phyloP scores from a whole-genome alignment of 2,797 vertebrate genomes.

The Acrocephalus scirpaceus region DNA sequence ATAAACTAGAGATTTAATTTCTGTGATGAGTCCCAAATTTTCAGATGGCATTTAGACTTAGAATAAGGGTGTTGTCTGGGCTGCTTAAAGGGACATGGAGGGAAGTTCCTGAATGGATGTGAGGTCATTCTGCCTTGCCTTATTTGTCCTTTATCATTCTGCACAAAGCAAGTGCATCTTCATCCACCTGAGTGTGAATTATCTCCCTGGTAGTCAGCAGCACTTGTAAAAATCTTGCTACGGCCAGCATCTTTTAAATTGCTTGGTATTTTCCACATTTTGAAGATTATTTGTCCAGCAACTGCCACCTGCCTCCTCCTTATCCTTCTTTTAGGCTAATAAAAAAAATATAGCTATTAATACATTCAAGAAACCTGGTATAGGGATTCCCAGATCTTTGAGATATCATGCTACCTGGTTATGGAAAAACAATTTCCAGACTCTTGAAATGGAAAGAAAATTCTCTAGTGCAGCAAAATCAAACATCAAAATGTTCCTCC shows the following conservation, averaged over 20 bases:
- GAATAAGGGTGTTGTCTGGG: background rate
- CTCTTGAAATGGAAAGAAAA: background rate
- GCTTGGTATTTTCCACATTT: background rate
- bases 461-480: background rate
- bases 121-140: background rate
- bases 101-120: background rate
- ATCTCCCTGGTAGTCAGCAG: background rate
- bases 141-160: background rate
- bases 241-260: constrained; percentile 1
- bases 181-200: background rate
- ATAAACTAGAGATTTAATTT: background rate
- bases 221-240: background rate
- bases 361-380: background rate
- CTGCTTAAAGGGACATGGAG: background rate
- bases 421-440: background rate
- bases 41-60: background rate
- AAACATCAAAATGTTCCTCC: background rate
- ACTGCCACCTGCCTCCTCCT: background rate
- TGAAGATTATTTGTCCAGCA: background rate
- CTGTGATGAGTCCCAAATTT: background rate
- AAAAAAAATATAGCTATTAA: background rate
- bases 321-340: background rate
- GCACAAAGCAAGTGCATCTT: background rate
- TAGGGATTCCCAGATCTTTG: background rate
- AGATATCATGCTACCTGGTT: background rate